Percentiles rank a stretch among this genome's conserved stretches.
phyloP scores from a whole-genome alignment of 2,888 invertebrate species.

The Meghimatium bilineatum region DNA sequence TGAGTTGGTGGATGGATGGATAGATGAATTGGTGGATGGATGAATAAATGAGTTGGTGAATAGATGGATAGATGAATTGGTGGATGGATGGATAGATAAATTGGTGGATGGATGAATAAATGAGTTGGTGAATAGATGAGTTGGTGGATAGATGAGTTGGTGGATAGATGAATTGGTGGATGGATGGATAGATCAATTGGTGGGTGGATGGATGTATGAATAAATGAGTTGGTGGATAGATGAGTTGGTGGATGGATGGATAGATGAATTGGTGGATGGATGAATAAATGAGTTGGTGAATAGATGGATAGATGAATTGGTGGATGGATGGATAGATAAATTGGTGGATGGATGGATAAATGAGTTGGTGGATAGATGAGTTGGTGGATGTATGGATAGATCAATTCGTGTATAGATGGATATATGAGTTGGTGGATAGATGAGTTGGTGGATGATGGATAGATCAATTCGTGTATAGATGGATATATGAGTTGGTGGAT shows the following conservation, averaged over 20 bases:
- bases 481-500: not conserved
- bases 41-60: too few relatives aligned
- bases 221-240: not conserved
- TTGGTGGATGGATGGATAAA: not conserved
- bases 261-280: not conserved
- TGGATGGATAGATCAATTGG: not conserved
- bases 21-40: too few relatives aligned
- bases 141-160: too few relatives aligned
- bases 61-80: too few relatives aligned
- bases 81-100: not conserved
- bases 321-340: not conserved
- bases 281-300: not conserved
- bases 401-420: not conserved
- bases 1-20: not conserved
- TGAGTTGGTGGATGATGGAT: not conserved
- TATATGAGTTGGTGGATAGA: not conserved
- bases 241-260: not conserved
- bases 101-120: too few relatives aligned
- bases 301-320: not conserved
- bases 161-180: not conserved
- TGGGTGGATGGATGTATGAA: not conserved
- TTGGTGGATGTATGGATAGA: not conserved
- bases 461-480: too few relatives aligned
- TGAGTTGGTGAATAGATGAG: not conserved
- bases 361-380: not conserved